Evolutionary conservation across 2,888 invertebrate species (phyloP).

Genomic region (Andrena praecox): DNA sequence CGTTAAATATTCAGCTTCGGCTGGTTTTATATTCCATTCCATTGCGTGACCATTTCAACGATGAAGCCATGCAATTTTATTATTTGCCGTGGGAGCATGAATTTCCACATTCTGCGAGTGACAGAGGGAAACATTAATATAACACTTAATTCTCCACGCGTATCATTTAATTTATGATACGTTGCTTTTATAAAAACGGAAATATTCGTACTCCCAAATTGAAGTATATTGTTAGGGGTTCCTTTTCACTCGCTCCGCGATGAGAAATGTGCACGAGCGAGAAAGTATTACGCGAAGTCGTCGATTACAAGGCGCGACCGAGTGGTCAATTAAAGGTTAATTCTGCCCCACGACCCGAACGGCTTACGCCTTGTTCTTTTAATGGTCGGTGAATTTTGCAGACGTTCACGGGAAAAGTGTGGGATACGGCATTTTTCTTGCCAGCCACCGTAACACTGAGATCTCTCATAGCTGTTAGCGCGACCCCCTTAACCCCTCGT

Average conservation of each 20-base stretch:
- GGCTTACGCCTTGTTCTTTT: conserved; percentile 18
- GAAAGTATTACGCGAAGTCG: not conserved
- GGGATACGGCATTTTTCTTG: conserved; percentile 7
- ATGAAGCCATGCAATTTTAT: not conserved
- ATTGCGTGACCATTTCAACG: not conserved
- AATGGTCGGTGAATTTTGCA: conserved; percentile 18
- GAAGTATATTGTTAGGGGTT: not conserved
- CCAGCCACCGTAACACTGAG: not conserved
- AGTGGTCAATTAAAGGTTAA: conserved; percentile 22
- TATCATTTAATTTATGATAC: not conserved
- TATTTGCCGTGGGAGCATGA: not conserved
- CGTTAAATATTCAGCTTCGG: no score
- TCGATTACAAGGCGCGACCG: not conserved
- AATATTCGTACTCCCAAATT: not conserved
- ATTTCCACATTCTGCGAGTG: not conserved
- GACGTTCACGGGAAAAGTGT: conserved; percentile 8
- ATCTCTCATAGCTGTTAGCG: conserved; percentile 16
- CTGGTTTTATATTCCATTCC: no score
- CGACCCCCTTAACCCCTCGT: not conserved
- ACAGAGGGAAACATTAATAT: not conserved
- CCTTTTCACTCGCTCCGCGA: not conserved
- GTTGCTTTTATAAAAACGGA: not conserved
- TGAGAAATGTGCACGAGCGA: not conserved
- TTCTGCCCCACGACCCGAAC: not conserved
- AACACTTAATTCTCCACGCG: not conserved